Conservation (phyloP, 2,797 vertebrate genomes). For the Nannoperca australis region DNA sequence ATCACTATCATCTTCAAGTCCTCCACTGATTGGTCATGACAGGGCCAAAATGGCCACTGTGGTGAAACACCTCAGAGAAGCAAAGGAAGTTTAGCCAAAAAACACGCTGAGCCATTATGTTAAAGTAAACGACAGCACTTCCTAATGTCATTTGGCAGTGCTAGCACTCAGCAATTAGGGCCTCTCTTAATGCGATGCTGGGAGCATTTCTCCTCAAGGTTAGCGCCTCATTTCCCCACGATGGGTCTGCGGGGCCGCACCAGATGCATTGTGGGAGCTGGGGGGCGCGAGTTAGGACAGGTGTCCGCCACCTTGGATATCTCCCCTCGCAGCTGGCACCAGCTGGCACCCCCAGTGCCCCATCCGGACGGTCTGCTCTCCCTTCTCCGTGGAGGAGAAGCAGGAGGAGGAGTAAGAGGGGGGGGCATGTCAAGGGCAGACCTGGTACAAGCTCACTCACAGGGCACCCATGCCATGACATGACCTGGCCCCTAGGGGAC, state of each 20-base stretch:
- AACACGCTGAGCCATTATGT: constrained; percentile 88
- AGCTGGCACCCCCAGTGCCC: constrained; percentile 87
- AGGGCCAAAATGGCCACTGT: constrained; percentile 77
- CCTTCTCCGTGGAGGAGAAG: constrained; percentile 74
- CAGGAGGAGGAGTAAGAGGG: constrained; percentile 60
- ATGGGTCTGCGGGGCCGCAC: constrained; percentile 85
- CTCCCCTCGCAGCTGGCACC: constrained; percentile 86
- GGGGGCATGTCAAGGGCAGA: constrained; percentile 86
- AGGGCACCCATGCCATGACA: constrained; percentile 87
- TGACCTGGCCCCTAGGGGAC: constrained; percentile 86
- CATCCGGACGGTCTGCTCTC: constrained; percentile 84
- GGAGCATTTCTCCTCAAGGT: constrained; percentile 88
- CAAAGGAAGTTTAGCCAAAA: constrained; percentile 85
- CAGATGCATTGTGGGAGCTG: constrained; percentile 88
- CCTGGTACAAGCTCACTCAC: constrained; percentile 87
- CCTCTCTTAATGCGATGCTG: constrained; percentile 87
- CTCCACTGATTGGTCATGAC: constrained; percentile 76
- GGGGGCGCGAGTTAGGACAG: constrained; percentile 85
- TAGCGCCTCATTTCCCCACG: constrained; percentile 88
- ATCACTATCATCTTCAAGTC: constrained; percentile 67
- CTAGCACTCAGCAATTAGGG: constrained; percentile 84
- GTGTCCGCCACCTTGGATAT: constrained; percentile 88
- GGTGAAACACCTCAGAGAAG: constrained; percentile 81
- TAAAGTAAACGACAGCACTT: constrained; percentile 88
- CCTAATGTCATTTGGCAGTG: constrained; percentile 88